Evolutionary conservation across 1,140 invertebrate species (phyloP), one percentile per base, ranked within the genome.

Genomic region (Teleopsis dalmanni): DNA sequence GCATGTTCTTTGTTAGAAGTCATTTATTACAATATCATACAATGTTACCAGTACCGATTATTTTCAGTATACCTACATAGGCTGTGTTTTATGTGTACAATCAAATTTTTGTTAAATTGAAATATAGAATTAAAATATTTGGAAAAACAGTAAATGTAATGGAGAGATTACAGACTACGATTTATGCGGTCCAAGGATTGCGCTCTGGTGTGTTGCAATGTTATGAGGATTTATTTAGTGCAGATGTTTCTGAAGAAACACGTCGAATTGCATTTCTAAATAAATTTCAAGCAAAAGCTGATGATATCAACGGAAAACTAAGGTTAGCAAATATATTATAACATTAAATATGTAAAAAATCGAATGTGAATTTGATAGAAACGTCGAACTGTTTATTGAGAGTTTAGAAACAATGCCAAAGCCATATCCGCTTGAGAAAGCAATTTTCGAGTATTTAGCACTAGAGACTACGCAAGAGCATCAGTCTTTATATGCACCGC

Each of bases 401-500:
- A 78, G 76, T 27, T 66, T 94, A 16, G 82, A 80, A 38, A 77
- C 84, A 50, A 82, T 87, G 3, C 78, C 80, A 14, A 82, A 83
- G 1, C 81, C 86, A 3, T 87, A 91, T 59, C 85, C 78, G 56
- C 74, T 94, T 26, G 88, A 85, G 1, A 93, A 91, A 57, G 87
- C 88, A 10, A 81, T 82, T n/a, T n/a, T n/a, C n/a, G n/a, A n/a
- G 13, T 84, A 79, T 62, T 72, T 94, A 10, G 87, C 81, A 52
- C 89, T 92, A 73, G 91, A 95, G 72, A 89, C 87, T 0, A 84
- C 85, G 1, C 83, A 85, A 66, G 90, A 94, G 55, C 76, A 87
- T 25, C 86, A 91, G 64, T 82, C 85, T n/a, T 65, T 94, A 6
- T 94, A 94, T 65, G 79, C 83, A 13, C 87, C 89, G 59, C 67